phyloP scores from a whole-genome alignment of 2,113 vertebrate genomes.

The Artemisiospiza belli region DNA sequence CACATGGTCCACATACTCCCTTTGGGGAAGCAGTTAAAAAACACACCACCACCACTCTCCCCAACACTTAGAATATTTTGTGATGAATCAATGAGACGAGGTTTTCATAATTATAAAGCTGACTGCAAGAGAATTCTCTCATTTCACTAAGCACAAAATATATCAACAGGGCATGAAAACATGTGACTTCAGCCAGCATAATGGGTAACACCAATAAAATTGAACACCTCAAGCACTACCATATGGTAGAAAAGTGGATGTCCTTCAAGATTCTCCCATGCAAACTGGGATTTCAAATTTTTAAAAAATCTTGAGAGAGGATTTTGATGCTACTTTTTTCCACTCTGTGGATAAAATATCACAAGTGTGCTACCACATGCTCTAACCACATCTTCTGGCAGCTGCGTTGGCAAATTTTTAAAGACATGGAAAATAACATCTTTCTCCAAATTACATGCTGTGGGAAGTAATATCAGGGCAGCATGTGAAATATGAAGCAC shows the following conservation, averaged over 20 bases:
- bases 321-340: neutral
- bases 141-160: neutral
- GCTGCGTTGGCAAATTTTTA: neutral
- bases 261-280: neutral
- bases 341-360: neutral
- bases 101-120: neutral
- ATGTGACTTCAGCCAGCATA: neutral
- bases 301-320: neutral
- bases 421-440: neutral
- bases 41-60: too few species aligned
- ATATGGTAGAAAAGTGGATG: neutral
- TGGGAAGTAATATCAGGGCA: neutral
- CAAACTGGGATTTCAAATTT: neutral
- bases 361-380: neutral
- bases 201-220: neutral
- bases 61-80: neutral
- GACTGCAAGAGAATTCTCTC: accelerated
- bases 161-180: neutral
- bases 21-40: neutral
- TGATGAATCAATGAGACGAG: neutral
- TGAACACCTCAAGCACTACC: neutral
- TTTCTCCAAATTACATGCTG: neutral
- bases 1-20: accelerated
- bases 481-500: neutral
- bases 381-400: neutral